phyloP scores from a whole-genome alignment of 2,113 vertebrate genomes.

The Grantiella picta region DNA sequence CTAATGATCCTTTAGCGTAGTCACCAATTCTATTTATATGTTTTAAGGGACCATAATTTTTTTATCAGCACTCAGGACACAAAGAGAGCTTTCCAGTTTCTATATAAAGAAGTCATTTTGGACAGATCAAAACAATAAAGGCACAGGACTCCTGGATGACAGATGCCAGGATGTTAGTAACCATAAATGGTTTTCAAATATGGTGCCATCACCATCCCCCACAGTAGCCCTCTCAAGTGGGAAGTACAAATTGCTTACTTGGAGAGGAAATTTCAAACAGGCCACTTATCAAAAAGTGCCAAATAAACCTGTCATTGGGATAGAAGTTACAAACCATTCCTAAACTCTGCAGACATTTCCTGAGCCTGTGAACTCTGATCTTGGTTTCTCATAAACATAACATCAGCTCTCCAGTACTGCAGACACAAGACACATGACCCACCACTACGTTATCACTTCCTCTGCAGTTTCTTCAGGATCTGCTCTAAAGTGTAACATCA shows the following conservation, averaged over 20 bases:
- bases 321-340: constrained; percentile 61
- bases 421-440: constrained; percentile 61
- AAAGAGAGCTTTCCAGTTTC: constrained; percentile 46
- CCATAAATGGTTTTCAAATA: constrained; percentile 68
- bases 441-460: constrained; percentile 39
- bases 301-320: constrained; percentile 74
- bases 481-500: constrained; percentile 17
- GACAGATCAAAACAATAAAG: constrained; percentile 70
- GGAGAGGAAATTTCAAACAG: constrained; percentile 70
- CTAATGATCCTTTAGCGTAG: constrained; percentile 24
- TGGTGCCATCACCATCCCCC: constrained; percentile 59
- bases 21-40: constrained; percentile 18
- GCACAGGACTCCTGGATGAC: constrained; percentile 68
- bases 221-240: constrained; percentile 71
- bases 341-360: constrained; percentile 69
- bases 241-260: constrained; percentile 75
- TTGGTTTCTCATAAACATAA: constrained; percentile 66
- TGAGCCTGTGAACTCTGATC: constrained; percentile 69
- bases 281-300: constrained; percentile 75
- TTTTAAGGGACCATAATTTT: constrained; percentile 24
- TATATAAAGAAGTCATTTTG: constrained; percentile 54
- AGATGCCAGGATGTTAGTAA: constrained; percentile 73
- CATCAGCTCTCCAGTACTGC: constrained; percentile 54
- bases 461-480: constrained; percentile 51
- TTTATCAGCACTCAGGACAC: constrained; percentile 16